phyloP scores from a whole-genome alignment of 1,140 invertebrate genomes.

The Pseudachorutes palmiensis region DNA sequence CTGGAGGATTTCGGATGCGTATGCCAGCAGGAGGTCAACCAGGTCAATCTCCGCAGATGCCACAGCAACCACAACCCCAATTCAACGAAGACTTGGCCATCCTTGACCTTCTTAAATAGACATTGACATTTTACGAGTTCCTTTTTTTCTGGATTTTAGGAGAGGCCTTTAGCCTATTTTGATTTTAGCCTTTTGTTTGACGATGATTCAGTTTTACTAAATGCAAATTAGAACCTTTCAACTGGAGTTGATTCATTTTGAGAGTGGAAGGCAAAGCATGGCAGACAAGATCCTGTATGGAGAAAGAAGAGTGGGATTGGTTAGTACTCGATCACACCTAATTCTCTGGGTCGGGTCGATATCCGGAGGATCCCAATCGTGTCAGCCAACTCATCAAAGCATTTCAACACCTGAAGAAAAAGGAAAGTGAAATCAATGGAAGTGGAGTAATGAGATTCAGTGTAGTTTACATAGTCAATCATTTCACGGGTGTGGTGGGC shows the following conservation, averaged over 20 bases:
- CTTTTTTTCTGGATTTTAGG: no score
- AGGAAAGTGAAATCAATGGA: not conserved
- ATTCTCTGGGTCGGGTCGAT: not conserved
- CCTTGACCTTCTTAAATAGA: constrained; percentile 30
- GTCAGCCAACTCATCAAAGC: constrained; percentile 12
- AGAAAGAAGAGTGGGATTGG: no score
- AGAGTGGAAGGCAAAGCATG: not conserved
- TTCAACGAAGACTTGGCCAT: constrained; percentile 32
- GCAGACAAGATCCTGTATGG: no score
- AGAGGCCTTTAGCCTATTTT: no score
- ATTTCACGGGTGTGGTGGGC: constrained; percentile 13
- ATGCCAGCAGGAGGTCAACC: constrained; percentile 5
- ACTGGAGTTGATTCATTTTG: no score
- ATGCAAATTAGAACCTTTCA: no score
- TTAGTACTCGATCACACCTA: constrained; percentile 5
- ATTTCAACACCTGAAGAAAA: constrained; percentile 8
- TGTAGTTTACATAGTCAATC: constrained; percentile 19
- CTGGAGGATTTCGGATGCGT: constrained; percentile 2
- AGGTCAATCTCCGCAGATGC: constrained; percentile 9
- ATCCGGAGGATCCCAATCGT: not conserved
- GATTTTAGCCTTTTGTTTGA: no score
- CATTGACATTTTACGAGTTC: no score
- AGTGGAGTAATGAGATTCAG: not conserved
- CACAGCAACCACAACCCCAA: not conserved
- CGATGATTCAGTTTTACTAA: no score